Evolutionary conservation across 2,888 invertebrate genomes (phyloP), one percentile per base, ranked within the genome.

Genomic region (Agrypnus murinus): DNA sequence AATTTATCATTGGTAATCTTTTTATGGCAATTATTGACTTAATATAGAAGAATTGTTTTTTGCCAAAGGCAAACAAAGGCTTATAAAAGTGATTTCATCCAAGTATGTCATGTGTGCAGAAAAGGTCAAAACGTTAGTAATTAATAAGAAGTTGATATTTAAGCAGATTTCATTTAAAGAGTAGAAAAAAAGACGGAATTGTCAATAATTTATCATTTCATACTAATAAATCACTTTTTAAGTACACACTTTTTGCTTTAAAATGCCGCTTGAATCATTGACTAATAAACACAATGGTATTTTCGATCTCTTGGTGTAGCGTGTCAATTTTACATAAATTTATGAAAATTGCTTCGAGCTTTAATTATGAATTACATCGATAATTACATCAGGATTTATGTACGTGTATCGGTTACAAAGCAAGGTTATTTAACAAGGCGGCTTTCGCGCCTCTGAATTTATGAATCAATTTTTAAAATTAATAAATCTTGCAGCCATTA

Each of bases 101-200:
- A 59, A 67, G 59, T 63, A 63, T 40, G 66, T 48, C 65, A 60
- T 63, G 46, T 63, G 46, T 40, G n/a, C 2, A 25, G 31, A 17
- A 69, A 74, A 72, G 69, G 72, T 74, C 74, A 74, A 58, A 68
- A 15, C 55, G 63, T 67, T 65, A 50, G 59, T 67, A 62, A 48
- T 58, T 68, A 59, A 59, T 59, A 59, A 43, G 36, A 12, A 36
- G 34, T 55, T 55, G 55, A 55, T 55, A 55, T 55, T 55, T 55
- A 34, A 57, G 19, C 31, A 55, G 10, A 19, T 31, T 32, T 62
- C 10, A 10, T 38, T 62, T 25, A 40, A n/a, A n/a, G n/a, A n/a
- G n/a, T 48, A 10, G 5, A 45, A 60, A 45, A 60, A 62, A 62
- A 48, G 45, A 60, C 45, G 36, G 43, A 15, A 25, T 40, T 25